Conservation (phyloP, 2,113 vertebrate genomes). For the Vulpes vulpes region DNA sequence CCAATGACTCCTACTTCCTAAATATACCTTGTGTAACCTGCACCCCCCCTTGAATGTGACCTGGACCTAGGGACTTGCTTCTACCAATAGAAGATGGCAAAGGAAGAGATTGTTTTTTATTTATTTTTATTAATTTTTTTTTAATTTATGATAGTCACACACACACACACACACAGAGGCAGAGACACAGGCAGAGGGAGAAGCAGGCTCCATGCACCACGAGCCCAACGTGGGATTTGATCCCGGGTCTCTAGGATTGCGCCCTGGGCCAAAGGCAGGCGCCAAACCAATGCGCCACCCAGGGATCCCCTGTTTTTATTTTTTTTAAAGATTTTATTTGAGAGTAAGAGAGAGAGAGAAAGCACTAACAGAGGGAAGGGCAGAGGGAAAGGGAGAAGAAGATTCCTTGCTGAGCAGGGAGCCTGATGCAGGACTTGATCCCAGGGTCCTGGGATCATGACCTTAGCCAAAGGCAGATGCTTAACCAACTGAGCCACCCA, state of each 20-base stretch:
- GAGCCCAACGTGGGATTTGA: too few species aligned
- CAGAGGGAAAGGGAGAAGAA: background rate
- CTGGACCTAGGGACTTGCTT: background rate
- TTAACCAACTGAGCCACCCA: background rate
- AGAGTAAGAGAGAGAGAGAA: background rate
- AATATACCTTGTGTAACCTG: background rate
- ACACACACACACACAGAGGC: too few species aligned
- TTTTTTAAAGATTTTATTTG: background rate
- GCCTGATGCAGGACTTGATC: background rate
- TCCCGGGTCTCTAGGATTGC: too few species aligned
- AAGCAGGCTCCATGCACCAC: too few species aligned
- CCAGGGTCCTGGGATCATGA: background rate
- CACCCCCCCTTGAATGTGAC: background rate
- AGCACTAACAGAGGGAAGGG: too few species aligned
- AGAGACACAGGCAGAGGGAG: too few species aligned
- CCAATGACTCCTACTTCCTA: background rate
- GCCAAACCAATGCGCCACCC: too few species aligned
- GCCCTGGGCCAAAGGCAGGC: too few species aligned
- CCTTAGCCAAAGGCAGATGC: background rate
- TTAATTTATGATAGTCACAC: too few species aligned
- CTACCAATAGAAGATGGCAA: background rate
- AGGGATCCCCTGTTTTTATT: background rate
- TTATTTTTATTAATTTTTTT: background rate
- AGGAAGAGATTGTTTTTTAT: background rate
- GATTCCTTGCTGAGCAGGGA: background rate